Percentiles rank a stretch among this genome's conserved stretches.
phyloP scores from a whole-genome alignment of 2,888 invertebrate species.

The Aquatica leii region DNA sequence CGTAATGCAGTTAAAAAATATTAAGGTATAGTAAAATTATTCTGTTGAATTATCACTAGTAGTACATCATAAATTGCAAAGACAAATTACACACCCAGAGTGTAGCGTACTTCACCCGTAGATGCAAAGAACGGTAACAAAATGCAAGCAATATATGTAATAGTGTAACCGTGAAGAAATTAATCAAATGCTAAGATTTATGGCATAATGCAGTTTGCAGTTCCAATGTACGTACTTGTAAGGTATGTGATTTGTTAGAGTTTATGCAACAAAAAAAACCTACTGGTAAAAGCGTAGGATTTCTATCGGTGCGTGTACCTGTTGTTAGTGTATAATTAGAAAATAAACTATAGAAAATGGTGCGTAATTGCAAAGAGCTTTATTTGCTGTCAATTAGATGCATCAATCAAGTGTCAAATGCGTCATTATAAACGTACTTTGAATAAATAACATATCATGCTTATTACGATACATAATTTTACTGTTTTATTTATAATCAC shows the following conservation, averaged over 20 bases:
- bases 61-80: slow-evolving; percentile 46
- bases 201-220: slow-evolving; percentile 12
- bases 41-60: slow-evolving; percentile 39
- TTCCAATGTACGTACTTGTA: slow-evolving; percentile 14
- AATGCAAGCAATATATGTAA: slow-evolving; percentile 38
- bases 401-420: too few species aligned
- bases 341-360: too few species aligned
- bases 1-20: background rate
- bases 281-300: too few species aligned
- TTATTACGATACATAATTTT: too few species aligned
- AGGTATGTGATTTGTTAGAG: slow-evolving; percentile 11
- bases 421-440: too few species aligned
- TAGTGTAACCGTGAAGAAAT: slow-evolving; percentile 40
- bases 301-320: too few species aligned
- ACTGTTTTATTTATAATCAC: too few species aligned
- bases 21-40: background rate
- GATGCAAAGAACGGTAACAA: slow-evolving; percentile 28
- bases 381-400: too few species aligned
- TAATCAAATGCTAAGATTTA: slow-evolving; percentile 39
- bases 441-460: too few species aligned
- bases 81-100: slow-evolving; percentile 45
- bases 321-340: too few species aligned
- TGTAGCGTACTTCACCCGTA: slow-evolving; percentile 32
- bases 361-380: too few species aligned
- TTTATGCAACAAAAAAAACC: background rate